Evolutionary conservation across 2,797 vertebrate genomes (phyloP), one percentile per base, ranked within the genome.

Genomic region (Phaenicophaeus curvirostris): DNA sequence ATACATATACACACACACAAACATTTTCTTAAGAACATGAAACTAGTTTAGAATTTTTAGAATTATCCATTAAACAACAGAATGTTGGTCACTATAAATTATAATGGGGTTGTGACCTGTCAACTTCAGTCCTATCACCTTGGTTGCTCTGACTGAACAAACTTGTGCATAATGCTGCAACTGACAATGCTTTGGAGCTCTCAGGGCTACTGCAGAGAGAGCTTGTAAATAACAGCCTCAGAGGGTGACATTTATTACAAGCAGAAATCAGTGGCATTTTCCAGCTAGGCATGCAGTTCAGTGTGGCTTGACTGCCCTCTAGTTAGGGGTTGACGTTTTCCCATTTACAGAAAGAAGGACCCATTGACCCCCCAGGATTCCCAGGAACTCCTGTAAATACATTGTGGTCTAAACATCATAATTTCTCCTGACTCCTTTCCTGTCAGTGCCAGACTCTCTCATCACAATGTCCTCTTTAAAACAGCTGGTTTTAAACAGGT

Each of bases 171-270:
- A 87, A 55, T 89, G 67, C 82, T 87, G 54, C 75, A 89, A 35
- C 61, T 46, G 89, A 7, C 1, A 2, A 31, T 78, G 65, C 55
- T 46, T 61, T 93, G 85, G 78, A 81, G 85, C 31, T 90, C 48
- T 91, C 89, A 78, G 85, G 48, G 41, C 63, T 78, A 61, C 66
- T 20, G 31, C 31, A 73, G 90, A 48, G 44, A 72, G 28, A 55
- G 59, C 50, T 83, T 91, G 66, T 94, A 96, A 95, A 94, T 86
- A 96, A 84, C 90, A 53, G 58, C 42, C 75, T 78, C 85, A 33
- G 59, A 81, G 44, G 55, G 62, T 88, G 92, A 69, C 85, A 58
- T 96, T 92, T 94, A 78, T 51, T 2, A 5, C 68, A 63, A 41
- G 61, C 48, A 81, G 46, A 50, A 94, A 68, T 57, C 81, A 46